Evolutionary conservation across 1,140 invertebrate species (phyloP), one percentile per base, ranked within the genome.

Genomic region (Branchinecta lindahli): DNA sequence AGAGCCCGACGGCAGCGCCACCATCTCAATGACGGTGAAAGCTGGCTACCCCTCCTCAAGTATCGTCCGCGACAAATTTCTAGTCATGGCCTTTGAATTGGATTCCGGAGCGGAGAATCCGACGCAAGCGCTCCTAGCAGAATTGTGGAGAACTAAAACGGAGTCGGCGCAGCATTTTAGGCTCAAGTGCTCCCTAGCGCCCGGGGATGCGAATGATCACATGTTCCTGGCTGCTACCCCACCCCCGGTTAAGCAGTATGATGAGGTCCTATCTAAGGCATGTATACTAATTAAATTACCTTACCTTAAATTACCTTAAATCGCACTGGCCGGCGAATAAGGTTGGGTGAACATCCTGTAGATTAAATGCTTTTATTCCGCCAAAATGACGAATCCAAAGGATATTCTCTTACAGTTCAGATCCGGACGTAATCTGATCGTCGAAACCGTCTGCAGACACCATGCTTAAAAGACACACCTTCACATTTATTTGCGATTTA

Each of bases 41-140:
- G 76, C 80, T 52, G 84, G 82, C 33, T 84, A 81, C 73, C 81
- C 80, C 73, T 70, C 83, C 21, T 79, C 81, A 45, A 80, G 80
- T 68, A 75, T 86, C 45, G 77, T 83, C 7, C 81, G 82, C 72
- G 86, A 88, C 75, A 87, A 86, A 77, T 89, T 89, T 78, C 79
- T 88, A 47, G 80, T 89, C 44, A 86, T 88, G 83, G 84, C 84
- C 74, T 81, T 86, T 74, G 80, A 83, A 18, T 74, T 86, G 12
- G 52, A 61, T 61, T 12, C 52, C 20, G 81, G 82, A 10, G 76
- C 80, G 68, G 74, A 77, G 9, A 79, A 81, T 69, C 73, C 80
- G 65, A 76, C 79, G 12, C 71, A 76, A 66, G 75, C 79, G 68
- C 83, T 85, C 74, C 74, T 86, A 52, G 71, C 77, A 20, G 81